Conservation (phyloP, 2,113 vertebrate genomes). For the Hystrix cristata region DNA sequence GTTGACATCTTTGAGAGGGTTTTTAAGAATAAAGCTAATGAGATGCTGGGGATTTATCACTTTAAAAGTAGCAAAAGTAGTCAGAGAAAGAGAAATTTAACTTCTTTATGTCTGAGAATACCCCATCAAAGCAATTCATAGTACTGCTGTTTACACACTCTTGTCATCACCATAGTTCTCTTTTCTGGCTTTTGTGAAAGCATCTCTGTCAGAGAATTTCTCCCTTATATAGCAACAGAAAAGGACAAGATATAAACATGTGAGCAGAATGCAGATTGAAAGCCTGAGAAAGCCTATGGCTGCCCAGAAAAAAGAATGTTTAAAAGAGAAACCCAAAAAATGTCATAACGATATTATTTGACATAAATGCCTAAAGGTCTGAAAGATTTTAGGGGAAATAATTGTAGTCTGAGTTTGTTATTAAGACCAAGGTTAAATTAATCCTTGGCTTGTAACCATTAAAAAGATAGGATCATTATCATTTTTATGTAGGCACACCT, state of each 20-base stretch:
- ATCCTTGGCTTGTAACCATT: neutral
- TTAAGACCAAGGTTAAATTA: neutral
- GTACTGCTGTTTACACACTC: neutral
- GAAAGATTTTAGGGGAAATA: neutral
- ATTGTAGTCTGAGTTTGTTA: neutral
- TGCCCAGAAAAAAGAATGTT: neutral
- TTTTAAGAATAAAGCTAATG: neutral
- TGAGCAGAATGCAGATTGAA: neutral
- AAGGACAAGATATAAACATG: neutral
- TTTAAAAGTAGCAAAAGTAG: conserved; percentile 6
- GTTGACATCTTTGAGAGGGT: neutral
- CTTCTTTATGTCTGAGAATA: neutral
- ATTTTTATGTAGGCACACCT: neutral
- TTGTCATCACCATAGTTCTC: neutral
- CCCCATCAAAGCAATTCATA: neutral
- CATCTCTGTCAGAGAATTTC: neutral
- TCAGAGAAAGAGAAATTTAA: conserved; percentile 2
- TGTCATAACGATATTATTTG: neutral
- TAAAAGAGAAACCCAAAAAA: neutral
- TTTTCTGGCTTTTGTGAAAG: neutral
- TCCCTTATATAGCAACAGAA: neutral
- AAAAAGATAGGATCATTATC: neutral
- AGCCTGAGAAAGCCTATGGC: neutral
- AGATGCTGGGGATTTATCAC: neutral
- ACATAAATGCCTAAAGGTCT: neutral